Base-by-base conservation (phyloP, 2,888 invertebrate genomes). In the Rhingia rostrata region DNA sequence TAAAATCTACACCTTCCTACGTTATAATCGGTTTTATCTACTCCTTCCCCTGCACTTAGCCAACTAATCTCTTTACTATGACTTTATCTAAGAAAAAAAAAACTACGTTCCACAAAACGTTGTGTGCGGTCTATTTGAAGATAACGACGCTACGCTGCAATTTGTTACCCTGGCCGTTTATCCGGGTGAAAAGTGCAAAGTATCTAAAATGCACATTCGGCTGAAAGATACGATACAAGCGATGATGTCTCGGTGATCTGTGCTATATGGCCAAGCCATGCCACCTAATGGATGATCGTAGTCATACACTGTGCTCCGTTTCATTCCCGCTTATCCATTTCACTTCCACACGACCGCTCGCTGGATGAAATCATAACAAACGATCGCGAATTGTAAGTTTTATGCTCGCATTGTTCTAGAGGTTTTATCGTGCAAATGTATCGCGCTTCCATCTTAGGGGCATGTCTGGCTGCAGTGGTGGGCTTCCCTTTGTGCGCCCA, bases 81-180 rank as follows among this genome's bases (percentile, higher is more conserved):
- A 3, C 12, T 0, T n/a, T 49, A 79, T 79, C 78, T 45, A 2
- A 22, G 22, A 22, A 22, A 22, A 22, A 22, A 12, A 53, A 56
- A 64, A 58, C n/a, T n/a, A n/a, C 72, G 53, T 47, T 73, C 66
- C 66, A 54, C 73, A 45, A 58, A 14, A 35, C 60, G 6, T 61
- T 66, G 61, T 73, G 80, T 73, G 80, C 80, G 80, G 80, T 79
- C 72, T 41, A 47, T 79, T 79, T 79, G 79, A 79, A 64, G 72
- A 72, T 58, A 43, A 56, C 49, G 60, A 53, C 39, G 22, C 22
- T 35, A 53, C 39, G 22, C 22, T 35, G 45, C 61, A 61, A 73
- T 78, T 78, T 78, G 72, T 72, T 53, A 54, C 75, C 41, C 30
- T 45, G 5, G 14, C 51, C 32, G 43, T 45, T 12, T 22, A 30